Evolutionary conservation across 2,888 invertebrate species (phyloP), one percentile per base, ranked within the genome.

Genomic region (Archips xylosteana): DNA sequence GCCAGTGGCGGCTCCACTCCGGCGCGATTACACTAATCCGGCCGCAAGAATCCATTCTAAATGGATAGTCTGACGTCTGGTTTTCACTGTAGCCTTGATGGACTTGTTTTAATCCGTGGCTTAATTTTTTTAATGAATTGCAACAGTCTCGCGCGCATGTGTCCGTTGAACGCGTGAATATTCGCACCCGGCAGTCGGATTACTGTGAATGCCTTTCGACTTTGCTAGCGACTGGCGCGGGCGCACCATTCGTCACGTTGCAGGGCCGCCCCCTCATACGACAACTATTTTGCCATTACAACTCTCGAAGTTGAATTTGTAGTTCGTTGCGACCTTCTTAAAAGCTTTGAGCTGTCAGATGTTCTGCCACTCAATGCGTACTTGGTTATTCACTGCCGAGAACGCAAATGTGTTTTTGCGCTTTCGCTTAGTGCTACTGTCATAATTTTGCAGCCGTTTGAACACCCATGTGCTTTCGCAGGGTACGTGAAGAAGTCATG

Each of bases 271-370:
- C 1, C 57, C 10, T 23, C 32, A 12, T 32, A 32, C 12, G 32
- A 32, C 57, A 57, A 57, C 57, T 57, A 57, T 57, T 57, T 57
- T 57, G 57, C 57, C 57, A 57, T 57, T 57, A 32, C 57, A 32
- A 32, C n/a, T 32, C 23, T 57, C 57, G 32, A 4, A 57, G 32
- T 57, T 57, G 12, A 32, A 32, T 2, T 12, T 10, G 57, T 57
- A 57, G 32, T 57, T 32, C 12, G 23, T 54, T 54, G 15, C 32
- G 3, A 23, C 32, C 12, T 57, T 32, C 32, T 57, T 32, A 32
- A 57, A 57, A 23, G 32, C 12, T 57, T 57, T 57, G 57, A 34
- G 12, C 23, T 57, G 9, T 54, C 13, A 49, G 49, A n/a, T 12
- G 45, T 49, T 23, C 3, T 23, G 54, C 8, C 23, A 23, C 54